These are phyloP conservation scores for Cataglyphis altisquamis DNA, from an alignment of 2,888 invertebrate genomes.

Conservation along the genomic window DNA sequence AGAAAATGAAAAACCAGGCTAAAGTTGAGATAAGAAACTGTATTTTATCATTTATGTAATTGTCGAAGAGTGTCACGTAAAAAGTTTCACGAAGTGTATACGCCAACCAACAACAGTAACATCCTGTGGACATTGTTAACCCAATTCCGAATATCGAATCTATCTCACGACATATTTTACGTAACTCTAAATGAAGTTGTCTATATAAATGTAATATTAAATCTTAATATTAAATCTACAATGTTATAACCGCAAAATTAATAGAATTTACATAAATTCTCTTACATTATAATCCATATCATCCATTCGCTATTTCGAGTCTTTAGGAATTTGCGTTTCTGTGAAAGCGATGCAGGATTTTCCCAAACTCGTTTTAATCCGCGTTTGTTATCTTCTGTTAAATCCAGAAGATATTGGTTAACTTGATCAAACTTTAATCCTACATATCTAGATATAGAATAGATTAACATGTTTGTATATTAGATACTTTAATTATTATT, in stretches of 20 bases:
- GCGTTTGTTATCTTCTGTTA: neutral
- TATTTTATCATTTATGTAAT: neutral
- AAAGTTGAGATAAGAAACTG: no score
- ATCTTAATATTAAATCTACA: neutral
- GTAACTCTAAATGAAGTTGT: constrained; percentile 25
- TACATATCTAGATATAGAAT: constrained; percentile 15
- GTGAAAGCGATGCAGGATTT: neutral
- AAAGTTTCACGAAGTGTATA: neutral
- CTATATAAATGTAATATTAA: neutral
- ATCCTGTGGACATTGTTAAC: neutral
- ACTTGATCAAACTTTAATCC: constrained; percentile 25
- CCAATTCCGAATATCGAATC: constrained; percentile 20
- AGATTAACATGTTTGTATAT: neutral
- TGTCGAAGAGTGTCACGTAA: neutral
- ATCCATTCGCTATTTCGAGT: neutral
- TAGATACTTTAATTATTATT: neutral
- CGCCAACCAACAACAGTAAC: neutral
- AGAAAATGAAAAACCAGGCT: neutral
- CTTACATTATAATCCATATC: constrained; percentile 13
- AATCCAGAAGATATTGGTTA: constrained; percentile 8
- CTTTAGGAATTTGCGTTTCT: neutral
- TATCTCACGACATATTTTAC: constrained; percentile 21
- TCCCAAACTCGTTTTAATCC: neutral
- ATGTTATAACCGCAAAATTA: neutral
- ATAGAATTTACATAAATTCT: neutral